phyloP scores from a whole-genome alignment of 2,888 invertebrate genomes.

The Drosophila putrida region DNA sequence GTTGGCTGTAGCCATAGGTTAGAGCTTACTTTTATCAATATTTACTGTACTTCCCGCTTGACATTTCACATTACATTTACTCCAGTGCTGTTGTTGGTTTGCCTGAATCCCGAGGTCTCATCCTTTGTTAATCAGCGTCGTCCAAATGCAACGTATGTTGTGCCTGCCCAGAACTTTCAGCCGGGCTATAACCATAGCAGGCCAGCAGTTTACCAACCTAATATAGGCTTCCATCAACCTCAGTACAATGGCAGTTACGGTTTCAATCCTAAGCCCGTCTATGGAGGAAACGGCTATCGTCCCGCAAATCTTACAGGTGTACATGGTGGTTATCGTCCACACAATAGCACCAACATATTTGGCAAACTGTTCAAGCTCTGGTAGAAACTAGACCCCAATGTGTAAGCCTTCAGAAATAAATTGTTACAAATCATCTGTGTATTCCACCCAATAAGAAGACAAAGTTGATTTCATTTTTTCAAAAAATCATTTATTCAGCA shows the following conservation, averaged over 20 bases:
- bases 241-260: conserved; percentile 1
- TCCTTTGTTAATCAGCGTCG: conserved; percentile 22
- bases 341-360: conserved; percentile 20
- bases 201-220: conserved; percentile 11
- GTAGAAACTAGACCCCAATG: conserved; percentile 7
- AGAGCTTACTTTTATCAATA: conserved; percentile 16
- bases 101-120: conserved; percentile 29
- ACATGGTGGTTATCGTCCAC: conserved; percentile 15
- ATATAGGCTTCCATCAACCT: conserved; percentile 14
- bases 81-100: conserved; percentile 47
- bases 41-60: conserved; percentile 13
- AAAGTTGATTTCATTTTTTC: conserved; percentile 55
- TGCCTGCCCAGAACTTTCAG: conserved; percentile 33
- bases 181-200: conserved; percentile 1
- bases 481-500: conserved; percentile 68
- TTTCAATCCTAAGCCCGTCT: neutral
- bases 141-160: conserved; percentile 40
- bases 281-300: conserved; percentile 12
- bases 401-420: conserved; percentile 21
- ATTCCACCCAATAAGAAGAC: conserved; percentile 18
- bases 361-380: conserved; percentile 44
- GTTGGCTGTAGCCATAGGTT: conserved; percentile 54
- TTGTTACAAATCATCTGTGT: conserved; percentile 20
- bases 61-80: conserved; percentile 1
- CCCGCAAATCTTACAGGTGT: conserved; percentile 18